A percentile compares a stretch with the other conserved stretches of the same genome.
These are phyloP conservation scores for Meghimatium bilineatum DNA, from an alignment of 2,888 invertebrate species.

Conservation along the genomic window DNA sequence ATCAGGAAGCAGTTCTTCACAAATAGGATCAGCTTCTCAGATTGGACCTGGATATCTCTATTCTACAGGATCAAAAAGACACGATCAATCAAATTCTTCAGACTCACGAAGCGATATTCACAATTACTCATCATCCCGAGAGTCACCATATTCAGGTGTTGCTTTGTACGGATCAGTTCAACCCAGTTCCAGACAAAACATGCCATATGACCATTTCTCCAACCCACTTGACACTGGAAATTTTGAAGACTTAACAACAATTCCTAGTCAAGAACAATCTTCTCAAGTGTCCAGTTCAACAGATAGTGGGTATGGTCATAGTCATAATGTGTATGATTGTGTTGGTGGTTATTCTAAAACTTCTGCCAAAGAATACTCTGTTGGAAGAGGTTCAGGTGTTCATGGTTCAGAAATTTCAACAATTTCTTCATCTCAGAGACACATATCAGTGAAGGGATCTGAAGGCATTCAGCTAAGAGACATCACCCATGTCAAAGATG, in stretches of 20 bases:
- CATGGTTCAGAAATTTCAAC: constrained; percentile 44
- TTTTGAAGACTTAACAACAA: constrained; percentile 25
- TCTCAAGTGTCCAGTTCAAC: constrained; percentile 75
- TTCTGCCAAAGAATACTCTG: not conserved
- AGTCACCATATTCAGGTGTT: constrained; percentile 28
- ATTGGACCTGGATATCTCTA: constrained; percentile 1
- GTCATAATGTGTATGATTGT: constrained; percentile 66
- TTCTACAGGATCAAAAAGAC: constrained; percentile 1
- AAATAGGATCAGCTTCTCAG: constrained; percentile 47
- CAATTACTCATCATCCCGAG: constrained; percentile 28
- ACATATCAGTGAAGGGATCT: constrained; percentile 47
- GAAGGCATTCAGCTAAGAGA: constrained; percentile 59
- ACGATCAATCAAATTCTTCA: constrained; percentile 40
- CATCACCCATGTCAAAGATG: constrained; percentile 61
- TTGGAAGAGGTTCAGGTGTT: constrained; percentile 21
- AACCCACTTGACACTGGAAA: constrained; percentile 11
- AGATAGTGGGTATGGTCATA: constrained; percentile 74
- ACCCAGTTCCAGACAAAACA: constrained; percentile 5
- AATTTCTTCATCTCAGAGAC: constrained; percentile 51
- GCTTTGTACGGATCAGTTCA: not conserved
- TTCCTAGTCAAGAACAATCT: constrained; percentile 61
- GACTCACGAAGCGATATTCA: constrained; percentile 43
- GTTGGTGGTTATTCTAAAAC: constrained; percentile 49
- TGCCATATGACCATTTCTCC: constrained; percentile 4
- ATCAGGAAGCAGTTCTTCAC: constrained; percentile 47